phyloP scores from a whole-genome alignment of 2,113 vertebrate species.

The Burhinus bistriatus region DNA sequence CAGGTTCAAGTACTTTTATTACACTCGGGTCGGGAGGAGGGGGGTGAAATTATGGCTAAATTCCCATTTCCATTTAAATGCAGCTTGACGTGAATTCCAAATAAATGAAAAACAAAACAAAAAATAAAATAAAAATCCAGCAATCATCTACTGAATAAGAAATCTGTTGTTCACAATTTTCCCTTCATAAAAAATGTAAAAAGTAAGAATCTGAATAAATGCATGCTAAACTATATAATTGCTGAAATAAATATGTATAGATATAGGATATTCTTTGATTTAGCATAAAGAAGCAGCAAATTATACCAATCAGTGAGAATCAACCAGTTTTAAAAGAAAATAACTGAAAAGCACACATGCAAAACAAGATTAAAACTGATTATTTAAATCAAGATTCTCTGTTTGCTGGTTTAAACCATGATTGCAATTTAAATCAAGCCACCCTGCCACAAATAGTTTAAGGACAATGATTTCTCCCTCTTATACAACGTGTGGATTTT shows the following conservation, averaged over 20 bases:
- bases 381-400: constrained; percentile 59
- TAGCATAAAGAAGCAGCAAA: constrained; percentile 56
- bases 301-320: constrained; percentile 64
- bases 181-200: constrained; percentile 26
- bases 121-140: neutral
- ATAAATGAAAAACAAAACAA: neutral
- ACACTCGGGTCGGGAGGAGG: neutral
- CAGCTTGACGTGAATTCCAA: neutral
- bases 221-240: constrained; percentile 56
- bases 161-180: constrained; percentile 56
- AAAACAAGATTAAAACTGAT: constrained; percentile 67
- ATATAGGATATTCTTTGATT: constrained; percentile 63
- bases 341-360: constrained; percentile 45
- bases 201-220: constrained; percentile 53
- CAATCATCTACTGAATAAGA: constrained; percentile 53
- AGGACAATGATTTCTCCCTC: constrained; percentile 1
- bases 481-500: neutral
- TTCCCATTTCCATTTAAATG: constrained; percentile 37
- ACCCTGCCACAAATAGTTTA: neutral
- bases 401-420: constrained; percentile 28
- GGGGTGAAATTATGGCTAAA: neutral
- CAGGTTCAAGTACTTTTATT: constrained; percentile 5
- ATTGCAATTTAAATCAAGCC: constrained; percentile 44
- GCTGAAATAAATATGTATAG: constrained; percentile 67
- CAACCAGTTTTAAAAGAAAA: constrained; percentile 51